Conservation (phyloP, 2,113 vertebrate species). For the Rhabdomys dilectus region DNA sequence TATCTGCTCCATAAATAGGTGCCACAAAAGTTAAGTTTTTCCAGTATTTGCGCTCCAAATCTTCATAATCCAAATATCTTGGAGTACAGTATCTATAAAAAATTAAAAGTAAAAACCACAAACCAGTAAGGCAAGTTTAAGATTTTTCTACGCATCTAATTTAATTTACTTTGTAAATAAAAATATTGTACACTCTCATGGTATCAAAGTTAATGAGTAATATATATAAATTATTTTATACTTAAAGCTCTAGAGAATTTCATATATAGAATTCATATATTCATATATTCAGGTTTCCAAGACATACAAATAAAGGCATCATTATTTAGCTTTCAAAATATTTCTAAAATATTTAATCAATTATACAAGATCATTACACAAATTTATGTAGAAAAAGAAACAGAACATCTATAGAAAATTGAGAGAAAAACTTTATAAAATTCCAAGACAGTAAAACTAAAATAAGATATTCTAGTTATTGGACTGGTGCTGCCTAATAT, state of each 20-base stretch:
- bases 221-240: neutral
- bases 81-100: conserved; percentile 89
- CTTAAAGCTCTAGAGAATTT: neutral
- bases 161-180: conserved; percentile 57
- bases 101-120: conserved; percentile 40
- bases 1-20: conserved; percentile 92
- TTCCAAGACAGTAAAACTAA: neutral
- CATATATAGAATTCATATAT: no score
- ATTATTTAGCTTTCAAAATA: conserved; percentile 46
- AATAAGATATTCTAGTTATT: neutral
- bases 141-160: neutral
- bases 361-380: conserved; percentile 1
- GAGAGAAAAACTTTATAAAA: neutral
- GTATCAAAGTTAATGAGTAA: conserved; percentile 48
- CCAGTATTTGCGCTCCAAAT: conserved; percentile 92
- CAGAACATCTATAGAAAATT: neutral
- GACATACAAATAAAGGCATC: neutral
- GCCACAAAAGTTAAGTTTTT: conserved; percentile 91
- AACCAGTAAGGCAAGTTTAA: conserved; percentile 9
- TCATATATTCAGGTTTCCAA: neutral
- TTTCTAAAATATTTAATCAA: conserved; percentile 50
- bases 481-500: neutral
- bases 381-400: neutral
- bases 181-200: neutral
- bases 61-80: conserved; percentile 89